Conservation (phyloP, 2,888 invertebrate species). For the Yponomeuta plumbellus region DNA sequence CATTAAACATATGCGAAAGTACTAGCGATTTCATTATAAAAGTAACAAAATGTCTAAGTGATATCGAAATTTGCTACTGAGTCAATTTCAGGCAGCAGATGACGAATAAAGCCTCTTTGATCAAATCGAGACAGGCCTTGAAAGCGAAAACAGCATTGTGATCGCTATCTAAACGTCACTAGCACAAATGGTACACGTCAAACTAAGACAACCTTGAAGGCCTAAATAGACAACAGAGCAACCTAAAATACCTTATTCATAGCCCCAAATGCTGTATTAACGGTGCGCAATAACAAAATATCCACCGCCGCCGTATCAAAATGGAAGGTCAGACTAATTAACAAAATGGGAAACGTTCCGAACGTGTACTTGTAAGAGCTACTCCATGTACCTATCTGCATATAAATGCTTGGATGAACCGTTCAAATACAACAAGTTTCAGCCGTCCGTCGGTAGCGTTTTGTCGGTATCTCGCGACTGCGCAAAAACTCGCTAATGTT, state of each 20-base stretch:
- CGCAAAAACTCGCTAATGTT: conserved; percentile 75
- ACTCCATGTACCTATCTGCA: conserved; percentile 11
- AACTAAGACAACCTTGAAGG: background rate
- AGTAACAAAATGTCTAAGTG: too few relatives aligned
- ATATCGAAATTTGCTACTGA: too few relatives aligned
- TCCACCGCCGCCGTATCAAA: background rate
- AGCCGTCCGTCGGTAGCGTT: conserved; percentile 52
- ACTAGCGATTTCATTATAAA: too few relatives aligned
- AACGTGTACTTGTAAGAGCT: background rate
- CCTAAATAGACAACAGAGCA: background rate
- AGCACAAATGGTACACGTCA: background rate
- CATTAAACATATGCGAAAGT: too few relatives aligned
- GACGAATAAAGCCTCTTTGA: too few relatives aligned
- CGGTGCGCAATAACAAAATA: conserved; percentile 2
- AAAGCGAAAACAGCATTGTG: background rate
- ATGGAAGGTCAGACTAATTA: conserved; percentile 7
- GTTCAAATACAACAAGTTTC: conserved; percentile 32
- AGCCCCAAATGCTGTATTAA: background rate
- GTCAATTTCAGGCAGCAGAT: too few relatives aligned
- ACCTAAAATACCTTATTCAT: background rate
- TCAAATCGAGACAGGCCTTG: background rate
- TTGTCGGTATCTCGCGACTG: conserved; percentile 65
- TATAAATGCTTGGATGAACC: conserved; percentile 16
- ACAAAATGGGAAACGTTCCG: conserved; percentile 1
- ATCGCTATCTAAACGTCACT: background rate